Base-by-base conservation (phyloP, 2,888 invertebrate genomes). In the Lutraria lutraria region DNA sequence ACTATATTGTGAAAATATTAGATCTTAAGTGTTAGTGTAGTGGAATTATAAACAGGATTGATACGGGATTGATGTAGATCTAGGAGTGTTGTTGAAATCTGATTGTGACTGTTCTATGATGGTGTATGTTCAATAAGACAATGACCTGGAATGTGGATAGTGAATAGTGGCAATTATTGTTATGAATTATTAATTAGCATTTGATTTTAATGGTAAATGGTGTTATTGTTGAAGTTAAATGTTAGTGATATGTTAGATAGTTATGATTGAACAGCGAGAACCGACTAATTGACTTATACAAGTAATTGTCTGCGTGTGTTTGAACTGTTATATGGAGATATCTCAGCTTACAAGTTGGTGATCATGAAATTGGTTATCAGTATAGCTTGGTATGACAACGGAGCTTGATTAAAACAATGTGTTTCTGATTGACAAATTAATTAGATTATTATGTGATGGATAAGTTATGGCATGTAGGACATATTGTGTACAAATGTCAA, bases 141-240 rank as follows among this genome's bases (percentile, higher is more conserved):
- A 6, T 68, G 25, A 25, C 63, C 63, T 68, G 25, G 25, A n/a
- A 25, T n/a, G n/a, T 21, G 63, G 63, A n/a, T 68, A 25, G n/a
- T 21, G 63, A 25, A n/a, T 68, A 25, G 63, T 68, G 63, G n/a
- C 25, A 68, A 25, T 25, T 68, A 25, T 68, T 68, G 63, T 68
- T 68, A 25, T 68, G 63, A 68, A 68, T 68, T 68, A 68, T 68
- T 68, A 68, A 68, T 68, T 68, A 68, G 63, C 25, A 6, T 25
- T 3, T 68, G 25, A 68, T 68, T 68, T 12, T 21, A 25, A 68
- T 25, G 8, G n/a, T 68, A 25, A 25, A 68, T 68, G 25, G n/a
- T 68, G 25, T 68, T 10, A 68, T 68, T 68, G 25, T 68, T 68
- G 25, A 12, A n/a, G 63, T 25, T 68, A 25, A 68, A 68, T 1